A percentile compares a stretch with the other conserved stretches of the same genome.
phyloP scores from a whole-genome alignment of 2,797 vertebrate species.

The Tiaroga cobitis region DNA sequence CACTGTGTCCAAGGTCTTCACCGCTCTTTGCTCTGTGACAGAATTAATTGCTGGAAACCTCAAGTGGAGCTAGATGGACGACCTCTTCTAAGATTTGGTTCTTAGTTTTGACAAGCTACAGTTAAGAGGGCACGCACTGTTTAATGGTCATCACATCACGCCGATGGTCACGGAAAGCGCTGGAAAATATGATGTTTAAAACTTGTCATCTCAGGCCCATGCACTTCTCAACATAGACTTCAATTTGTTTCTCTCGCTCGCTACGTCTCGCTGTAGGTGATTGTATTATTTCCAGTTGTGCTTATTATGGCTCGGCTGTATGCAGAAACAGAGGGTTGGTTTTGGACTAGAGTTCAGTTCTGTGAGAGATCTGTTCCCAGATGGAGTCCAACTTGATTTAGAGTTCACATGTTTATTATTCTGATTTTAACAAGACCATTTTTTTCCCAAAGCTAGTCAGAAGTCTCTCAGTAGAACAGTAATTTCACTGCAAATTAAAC shows the following conservation, averaged over 20 bases:
- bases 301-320: constrained; percentile 42
- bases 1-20: constrained; percentile 21
- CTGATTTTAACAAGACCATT: background rate
- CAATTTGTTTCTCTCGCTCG: constrained; percentile 14
- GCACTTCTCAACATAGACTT: constrained; percentile 20
- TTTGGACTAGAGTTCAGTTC: constrained; percentile 56
- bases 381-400: constrained; percentile 37
- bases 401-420: constrained; percentile 36
- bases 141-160: constrained; percentile 20
- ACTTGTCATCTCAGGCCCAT: constrained; percentile 21
- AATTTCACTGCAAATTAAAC: background rate
- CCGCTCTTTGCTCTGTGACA: constrained; percentile 5
- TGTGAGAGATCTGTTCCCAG: constrained; percentile 25
- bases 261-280: constrained; percentile 15
- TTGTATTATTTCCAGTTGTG: constrained; percentile 36
- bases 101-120: constrained; percentile 19
- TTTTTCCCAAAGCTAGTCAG: background rate
- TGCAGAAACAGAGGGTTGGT: constrained; percentile 37
- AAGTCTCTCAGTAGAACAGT: background rate
- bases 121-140: constrained; percentile 9
- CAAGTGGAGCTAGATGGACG: constrained; percentile 8
- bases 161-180: background rate
- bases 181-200: constrained; percentile 38
- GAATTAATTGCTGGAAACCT: constrained; percentile 40
- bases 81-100: background rate